These are phyloP conservation scores for Ganaspis brasiliensis DNA, from an alignment of 2,888 invertebrate species.

Conservation along the genomic window DNA sequence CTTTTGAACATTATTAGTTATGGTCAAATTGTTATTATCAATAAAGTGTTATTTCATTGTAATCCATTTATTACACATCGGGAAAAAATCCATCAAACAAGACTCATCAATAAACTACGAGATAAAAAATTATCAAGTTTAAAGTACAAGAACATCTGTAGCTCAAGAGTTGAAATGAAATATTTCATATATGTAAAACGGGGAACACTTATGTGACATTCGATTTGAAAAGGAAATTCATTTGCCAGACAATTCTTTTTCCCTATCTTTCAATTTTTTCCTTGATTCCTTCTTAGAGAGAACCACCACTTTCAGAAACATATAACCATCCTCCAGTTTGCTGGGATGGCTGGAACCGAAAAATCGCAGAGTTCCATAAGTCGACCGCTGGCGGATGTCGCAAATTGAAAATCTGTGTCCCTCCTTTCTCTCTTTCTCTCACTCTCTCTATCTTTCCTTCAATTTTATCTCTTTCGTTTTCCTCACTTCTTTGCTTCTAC, in stretches of 20 bases:
- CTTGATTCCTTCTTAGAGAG: conserved; percentile 21
- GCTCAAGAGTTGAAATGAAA: not conserved
- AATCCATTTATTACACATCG: too few species aligned
- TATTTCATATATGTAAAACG: not conserved
- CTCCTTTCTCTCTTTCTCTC: conserved; percentile 50
- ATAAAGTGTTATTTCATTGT: too few species aligned
- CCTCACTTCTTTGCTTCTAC: conserved; percentile 2
- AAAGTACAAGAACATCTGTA: not conserved
- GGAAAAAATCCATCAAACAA: not conserved
- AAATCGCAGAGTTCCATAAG: conserved; percentile 54
- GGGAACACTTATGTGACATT: conserved; percentile 12
- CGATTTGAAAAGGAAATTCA: conserved; percentile 2
- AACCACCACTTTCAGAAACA: conserved; percentile 20
- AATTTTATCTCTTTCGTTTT: conserved; percentile 48
- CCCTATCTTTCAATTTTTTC: conserved; percentile 11
- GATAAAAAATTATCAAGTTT: conserved; percentile 12
- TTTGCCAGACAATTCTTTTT: conserved; percentile 23
- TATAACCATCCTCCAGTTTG: conserved; percentile 24
- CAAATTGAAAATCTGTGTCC: conserved; percentile 73
- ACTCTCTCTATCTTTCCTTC: conserved; percentile 41
- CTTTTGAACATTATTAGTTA: too few species aligned
- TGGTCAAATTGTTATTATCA: too few species aligned
- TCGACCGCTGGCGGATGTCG: conserved; percentile 63
- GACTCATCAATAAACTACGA: too few species aligned
- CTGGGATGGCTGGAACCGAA: conserved; percentile 13